Evolutionary conservation across 35 echinoderm and acorn worm species (phyloP).

Genomic region (Amphiura filiformis): DNA sequence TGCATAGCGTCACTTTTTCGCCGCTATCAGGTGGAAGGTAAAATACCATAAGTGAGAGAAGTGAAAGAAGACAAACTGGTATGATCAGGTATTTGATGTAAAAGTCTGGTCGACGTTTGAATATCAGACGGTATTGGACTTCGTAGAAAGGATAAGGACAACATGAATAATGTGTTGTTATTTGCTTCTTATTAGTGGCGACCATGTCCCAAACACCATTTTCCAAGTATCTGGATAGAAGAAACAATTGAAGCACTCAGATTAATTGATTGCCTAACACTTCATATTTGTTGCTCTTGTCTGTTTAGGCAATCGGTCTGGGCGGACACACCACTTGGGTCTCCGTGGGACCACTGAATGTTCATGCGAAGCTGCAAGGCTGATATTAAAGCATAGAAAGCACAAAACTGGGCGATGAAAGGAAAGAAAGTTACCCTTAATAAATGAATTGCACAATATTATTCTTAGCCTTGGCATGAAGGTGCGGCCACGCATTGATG

Average conservation of each 20-base stretch:
- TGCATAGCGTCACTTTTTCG: conserved; percentile 57
- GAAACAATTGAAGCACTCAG: background rate
- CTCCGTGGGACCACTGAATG: too few relatives aligned
- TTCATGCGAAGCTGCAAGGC: too few relatives aligned
- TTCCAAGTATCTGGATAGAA: background rate
- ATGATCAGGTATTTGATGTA: conserved; percentile 3
- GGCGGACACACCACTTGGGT: too few relatives aligned
- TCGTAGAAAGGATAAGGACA: background rate
- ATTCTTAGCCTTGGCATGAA: too few relatives aligned
- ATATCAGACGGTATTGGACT: background rate
- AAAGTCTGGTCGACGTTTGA: background rate
- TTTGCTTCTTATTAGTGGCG: background rate
- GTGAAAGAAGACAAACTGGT: conserved; percentile 28
- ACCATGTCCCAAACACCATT: background rate
- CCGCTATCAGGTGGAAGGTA: conserved; percentile 54
- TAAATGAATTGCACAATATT: too few relatives aligned
- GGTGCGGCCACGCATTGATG: too few relatives aligned
- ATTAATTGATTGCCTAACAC: too few relatives aligned
- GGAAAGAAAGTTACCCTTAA: too few relatives aligned
- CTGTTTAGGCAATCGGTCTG: too few relatives aligned
- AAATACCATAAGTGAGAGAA: conserved; percentile 38
- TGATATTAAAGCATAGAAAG: too few relatives aligned
- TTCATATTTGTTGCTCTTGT: too few relatives aligned
- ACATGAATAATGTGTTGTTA: background rate
- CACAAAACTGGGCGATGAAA: too few relatives aligned